These are phyloP conservation scores for Gymnocephalus cernua DNA, from an alignment of 2,113 vertebrate genomes.

Conservation along the genomic window DNA sequence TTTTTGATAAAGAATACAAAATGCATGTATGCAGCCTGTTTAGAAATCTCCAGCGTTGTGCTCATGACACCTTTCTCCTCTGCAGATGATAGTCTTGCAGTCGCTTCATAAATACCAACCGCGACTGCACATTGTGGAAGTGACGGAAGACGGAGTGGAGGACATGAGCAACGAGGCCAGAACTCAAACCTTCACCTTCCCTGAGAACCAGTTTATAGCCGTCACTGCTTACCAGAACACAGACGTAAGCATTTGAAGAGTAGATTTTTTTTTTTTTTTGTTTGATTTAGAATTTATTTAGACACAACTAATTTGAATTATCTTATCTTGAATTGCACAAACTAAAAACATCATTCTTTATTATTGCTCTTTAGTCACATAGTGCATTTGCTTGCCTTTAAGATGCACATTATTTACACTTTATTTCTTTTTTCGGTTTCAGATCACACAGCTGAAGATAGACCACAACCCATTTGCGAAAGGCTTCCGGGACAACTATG, in stretches of 20 bases:
- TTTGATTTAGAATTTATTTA: neutral
- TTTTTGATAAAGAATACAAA: neutral
- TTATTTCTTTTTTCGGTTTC: slow-evolving; percentile 24
- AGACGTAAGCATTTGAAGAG: slow-evolving; percentile 86
- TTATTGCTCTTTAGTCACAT: neutral
- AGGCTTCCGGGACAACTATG: slow-evolving; percentile 99
- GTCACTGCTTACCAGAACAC: slow-evolving; percentile 99
- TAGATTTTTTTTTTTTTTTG: neutral
- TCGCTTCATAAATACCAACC: slow-evolving; percentile 98
- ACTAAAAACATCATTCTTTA: neutral
- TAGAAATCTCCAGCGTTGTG: neutral
- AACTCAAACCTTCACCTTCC: slow-evolving; percentile 96
- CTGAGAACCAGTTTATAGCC: slow-evolving; percentile 97
- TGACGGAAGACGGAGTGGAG: slow-evolving; percentile 96
- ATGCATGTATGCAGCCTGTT: neutral
- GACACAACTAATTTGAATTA: neutral
- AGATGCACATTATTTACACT: slow-evolving; percentile 2
- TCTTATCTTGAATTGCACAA: neutral
- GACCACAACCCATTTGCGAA: slow-evolving; percentile 99
- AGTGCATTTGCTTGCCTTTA: neutral
- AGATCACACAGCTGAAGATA: slow-evolving; percentile 99
- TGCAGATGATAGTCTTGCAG: slow-evolving; percentile 97
- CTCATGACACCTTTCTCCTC: slow-evolving; percentile 22
- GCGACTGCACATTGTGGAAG: slow-evolving; percentile 96
- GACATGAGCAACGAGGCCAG: slow-evolving; percentile 95